Conservation (phyloP, 2,888 invertebrate species). For the Parnassius apollo region DNA sequence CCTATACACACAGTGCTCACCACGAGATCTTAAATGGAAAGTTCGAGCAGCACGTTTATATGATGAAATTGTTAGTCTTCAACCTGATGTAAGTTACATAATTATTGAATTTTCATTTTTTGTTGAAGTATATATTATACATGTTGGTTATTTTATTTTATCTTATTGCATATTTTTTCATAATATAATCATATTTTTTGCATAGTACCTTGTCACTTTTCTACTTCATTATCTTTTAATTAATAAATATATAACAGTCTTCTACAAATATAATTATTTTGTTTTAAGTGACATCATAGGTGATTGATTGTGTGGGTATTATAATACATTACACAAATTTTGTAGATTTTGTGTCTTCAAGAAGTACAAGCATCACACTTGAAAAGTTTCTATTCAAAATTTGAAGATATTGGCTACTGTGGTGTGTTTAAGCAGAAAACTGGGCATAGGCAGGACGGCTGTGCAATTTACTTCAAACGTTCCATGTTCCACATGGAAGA, state of each 20-base stretch:
- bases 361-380: conserved; percentile 93
- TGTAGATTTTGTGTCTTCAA: conserved; percentile 91
- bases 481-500: conserved; percentile 85
- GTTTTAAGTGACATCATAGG: too few species aligned
- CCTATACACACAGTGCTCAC: conserved; percentile 84
- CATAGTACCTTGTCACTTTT: too few species aligned
- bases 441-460: conserved; percentile 90
- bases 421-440: conserved; percentile 93
- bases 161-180: too few species aligned
- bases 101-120: not conserved
- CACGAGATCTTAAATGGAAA: conserved; percentile 85
- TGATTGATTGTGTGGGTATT: too few species aligned
- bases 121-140: too few species aligned
- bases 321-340: not conserved
- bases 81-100: conserved; percentile 69
- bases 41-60: conserved; percentile 78
- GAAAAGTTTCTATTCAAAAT: conserved; percentile 79
- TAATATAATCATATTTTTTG: too few species aligned
- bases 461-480: conserved; percentile 91
- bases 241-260: too few species aligned
- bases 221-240: too few species aligned
- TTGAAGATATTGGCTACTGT: conserved; percentile 83
- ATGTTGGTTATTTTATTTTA: too few species aligned
- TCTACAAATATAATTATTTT: too few species aligned
- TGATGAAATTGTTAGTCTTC: conserved; percentile 67